phyloP scores from a whole-genome alignment of 2,113 vertebrate species.

The Oceanodroma tethys region DNA sequence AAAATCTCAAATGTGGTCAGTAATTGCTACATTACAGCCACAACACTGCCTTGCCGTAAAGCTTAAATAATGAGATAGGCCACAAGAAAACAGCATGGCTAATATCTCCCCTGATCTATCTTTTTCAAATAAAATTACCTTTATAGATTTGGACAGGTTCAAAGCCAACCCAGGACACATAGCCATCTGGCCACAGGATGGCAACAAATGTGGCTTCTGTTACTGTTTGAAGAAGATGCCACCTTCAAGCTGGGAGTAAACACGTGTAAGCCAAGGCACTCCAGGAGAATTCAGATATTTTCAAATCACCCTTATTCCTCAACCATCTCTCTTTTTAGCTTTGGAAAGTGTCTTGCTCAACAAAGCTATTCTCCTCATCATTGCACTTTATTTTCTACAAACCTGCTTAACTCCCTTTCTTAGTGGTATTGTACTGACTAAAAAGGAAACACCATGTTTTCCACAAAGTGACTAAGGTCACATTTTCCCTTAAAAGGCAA shows the following conservation, averaged over 20 bases:
- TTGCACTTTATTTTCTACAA: not conserved
- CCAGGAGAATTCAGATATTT: not conserved
- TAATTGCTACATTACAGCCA: not conserved
- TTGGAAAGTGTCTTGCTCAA: not conserved
- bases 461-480: not conserved
- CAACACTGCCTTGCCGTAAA: not conserved
- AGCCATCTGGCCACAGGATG: constrained; percentile 38
- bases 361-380: not conserved
- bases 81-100: not conserved
- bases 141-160: constrained; percentile 50
- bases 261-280: not conserved
- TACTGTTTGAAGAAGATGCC: constrained; percentile 11
- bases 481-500: not conserved
- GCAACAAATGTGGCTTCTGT: constrained; percentile 26
- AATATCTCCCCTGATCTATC: not conserved
- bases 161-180: constrained; percentile 15
- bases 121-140: constrained; percentile 1
- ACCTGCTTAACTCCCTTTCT: not conserved
- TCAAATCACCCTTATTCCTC: not conserved
- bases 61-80: not conserved
- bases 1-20: not conserved
- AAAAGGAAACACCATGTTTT: not conserved
- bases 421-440: not conserved
- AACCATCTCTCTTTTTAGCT: not conserved
- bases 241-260: constrained; percentile 55